phyloP scores from a whole-genome alignment of 2,888 invertebrate species.

The Leistus spinibarbis region DNA sequence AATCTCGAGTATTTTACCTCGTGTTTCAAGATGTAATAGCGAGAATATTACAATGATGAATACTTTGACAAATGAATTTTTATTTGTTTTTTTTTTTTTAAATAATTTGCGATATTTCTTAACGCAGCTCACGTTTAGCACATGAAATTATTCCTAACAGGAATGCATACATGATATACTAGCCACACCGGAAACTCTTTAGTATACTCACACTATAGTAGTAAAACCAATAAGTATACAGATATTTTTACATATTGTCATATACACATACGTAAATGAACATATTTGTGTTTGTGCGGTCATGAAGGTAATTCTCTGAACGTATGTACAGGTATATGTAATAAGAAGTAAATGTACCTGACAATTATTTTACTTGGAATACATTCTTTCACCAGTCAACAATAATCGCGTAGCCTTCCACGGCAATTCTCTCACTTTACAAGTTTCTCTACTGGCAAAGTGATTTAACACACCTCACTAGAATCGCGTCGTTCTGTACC shows the following conservation, averaged over 20 bases:
- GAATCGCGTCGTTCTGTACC: not conserved
- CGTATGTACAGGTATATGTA: conserved; percentile 13
- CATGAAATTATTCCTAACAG: conserved; percentile 32
- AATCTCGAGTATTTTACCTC: too few relatives aligned
- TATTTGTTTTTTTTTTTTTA: too few relatives aligned
- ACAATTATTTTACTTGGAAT: conserved; percentile 34
- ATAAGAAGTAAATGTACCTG: conserved; percentile 34
- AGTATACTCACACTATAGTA: conserved; percentile 12
- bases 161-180: conserved; percentile 37
- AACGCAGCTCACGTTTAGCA: conserved; percentile 29
- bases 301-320: conserved; percentile 25
- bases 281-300: not conserved
- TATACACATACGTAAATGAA: not conserved
- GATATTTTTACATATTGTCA: not conserved
- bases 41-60: too few relatives aligned
- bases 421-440: not conserved
- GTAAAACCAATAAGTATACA: conserved; percentile 9
- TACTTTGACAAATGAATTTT: too few relatives aligned
- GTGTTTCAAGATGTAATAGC: too few relatives aligned
- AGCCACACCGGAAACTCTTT: conserved; percentile 20
- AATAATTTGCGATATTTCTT: too few relatives aligned
- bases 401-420: conserved; percentile 11
- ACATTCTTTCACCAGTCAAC: conserved; percentile 24
- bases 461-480: not conserved
- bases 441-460: not conserved